These are phyloP conservation scores for Bufotes viridis DNA, from an alignment of 2,797 vertebrate genomes.

Conservation along the genomic window DNA sequence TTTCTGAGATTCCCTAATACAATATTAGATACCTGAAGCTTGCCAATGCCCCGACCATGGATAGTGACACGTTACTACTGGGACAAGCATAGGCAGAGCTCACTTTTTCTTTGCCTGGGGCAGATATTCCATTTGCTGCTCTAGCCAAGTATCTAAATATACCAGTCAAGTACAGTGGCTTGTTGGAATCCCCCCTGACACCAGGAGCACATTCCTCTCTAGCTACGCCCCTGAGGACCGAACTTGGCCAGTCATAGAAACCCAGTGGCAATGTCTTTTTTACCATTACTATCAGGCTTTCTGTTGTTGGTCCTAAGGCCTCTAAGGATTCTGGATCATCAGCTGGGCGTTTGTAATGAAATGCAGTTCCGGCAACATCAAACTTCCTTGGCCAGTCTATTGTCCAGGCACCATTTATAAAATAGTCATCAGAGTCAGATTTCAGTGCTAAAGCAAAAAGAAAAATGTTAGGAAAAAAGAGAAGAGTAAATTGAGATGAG, in stretches of 20 bases:
- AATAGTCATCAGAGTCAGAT: constrained; percentile 94
- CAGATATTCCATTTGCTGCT: not conserved
- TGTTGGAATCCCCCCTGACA: not conserved
- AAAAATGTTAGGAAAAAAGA: not conserved
- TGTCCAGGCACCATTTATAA: constrained; percentile 98
- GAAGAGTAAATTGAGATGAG: not conserved
- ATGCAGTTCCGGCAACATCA: constrained; percentile 93
- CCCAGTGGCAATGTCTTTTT: constrained; percentile 56
- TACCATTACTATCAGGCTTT: constrained; percentile 97
- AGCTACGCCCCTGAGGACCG: not conserved
- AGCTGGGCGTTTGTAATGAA: constrained; percentile 93
- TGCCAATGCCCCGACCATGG: not conserved
- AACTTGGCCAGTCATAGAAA: not conserved
- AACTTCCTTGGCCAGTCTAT: constrained; percentile 99
- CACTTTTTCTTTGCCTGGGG: not conserved
- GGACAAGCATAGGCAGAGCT: not conserved
- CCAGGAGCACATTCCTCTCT: not conserved
- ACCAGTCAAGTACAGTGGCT: not conserved
- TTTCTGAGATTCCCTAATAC: constrained; percentile 1
- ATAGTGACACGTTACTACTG: not conserved
- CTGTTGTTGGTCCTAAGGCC: constrained; percentile 90
- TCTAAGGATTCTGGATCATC: constrained; percentile 94
- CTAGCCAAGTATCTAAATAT: not conserved
- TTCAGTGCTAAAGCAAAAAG: constrained; percentile 84
- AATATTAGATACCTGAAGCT: constrained; percentile 15